Conservation (phyloP, 2,113 vertebrate species). For the Entelurus aequoreus region DNA sequence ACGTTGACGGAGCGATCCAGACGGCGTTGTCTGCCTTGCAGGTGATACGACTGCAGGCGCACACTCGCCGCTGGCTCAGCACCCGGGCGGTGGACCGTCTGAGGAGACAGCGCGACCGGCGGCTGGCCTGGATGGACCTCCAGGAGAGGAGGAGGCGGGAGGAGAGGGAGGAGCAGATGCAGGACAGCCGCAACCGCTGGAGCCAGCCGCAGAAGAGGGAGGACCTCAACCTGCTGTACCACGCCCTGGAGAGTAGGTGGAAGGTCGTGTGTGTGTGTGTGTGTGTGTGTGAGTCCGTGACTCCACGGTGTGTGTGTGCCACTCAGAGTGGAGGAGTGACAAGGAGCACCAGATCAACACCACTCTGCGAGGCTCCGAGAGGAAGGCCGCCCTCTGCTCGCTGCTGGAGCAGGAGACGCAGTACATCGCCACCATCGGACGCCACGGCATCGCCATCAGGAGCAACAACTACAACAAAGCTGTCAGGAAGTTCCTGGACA, state of each 20-base stretch:
- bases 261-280: background rate
- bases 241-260: conserved; percentile 81
- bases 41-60: conserved; percentile 81
- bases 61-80: conserved; percentile 79
- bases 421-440: conserved; percentile 78
- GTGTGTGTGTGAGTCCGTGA: background rate
- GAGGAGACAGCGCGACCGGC: conserved; percentile 58
- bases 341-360: conserved; percentile 72
- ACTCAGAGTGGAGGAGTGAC: conserved; percentile 81
- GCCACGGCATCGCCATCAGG: conserved; percentile 63
- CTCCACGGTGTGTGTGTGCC: background rate
- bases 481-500: conserved; percentile 73
- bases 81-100: conserved; percentile 63
- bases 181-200: conserved; percentile 71
- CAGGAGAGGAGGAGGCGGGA: conserved; percentile 64
- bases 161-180: conserved; percentile 76
- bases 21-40: conserved; percentile 37
- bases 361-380: conserved; percentile 73
- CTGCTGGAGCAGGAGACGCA: conserved; percentile 83
- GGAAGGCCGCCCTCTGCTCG: conserved; percentile 82
- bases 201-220: conserved; percentile 78
- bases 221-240: conserved; percentile 86
- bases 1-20: background rate
- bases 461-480: conserved; percentile 62
- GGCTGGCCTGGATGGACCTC: conserved; percentile 71